Percentiles rank a stretch among this genome's conserved stretches.
Evolutionary conservation across 2,888 invertebrate species (phyloP).

Genomic region (Matsumyia berberina): DNA sequence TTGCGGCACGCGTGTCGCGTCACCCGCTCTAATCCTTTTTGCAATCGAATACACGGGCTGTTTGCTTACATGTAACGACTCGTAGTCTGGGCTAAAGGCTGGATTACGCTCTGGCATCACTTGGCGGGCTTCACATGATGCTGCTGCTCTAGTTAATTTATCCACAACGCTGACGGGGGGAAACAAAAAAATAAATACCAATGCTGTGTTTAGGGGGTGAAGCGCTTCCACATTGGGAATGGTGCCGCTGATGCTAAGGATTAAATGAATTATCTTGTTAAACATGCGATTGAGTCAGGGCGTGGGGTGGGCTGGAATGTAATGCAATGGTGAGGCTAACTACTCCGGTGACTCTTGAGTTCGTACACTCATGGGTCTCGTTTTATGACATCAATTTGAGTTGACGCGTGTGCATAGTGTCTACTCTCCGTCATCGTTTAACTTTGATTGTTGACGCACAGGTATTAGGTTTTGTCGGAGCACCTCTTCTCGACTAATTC

Average conservation of each 20-base stretch:
- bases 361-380: not conserved
- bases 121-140: constrained; percentile 31
- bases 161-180: not conserved
- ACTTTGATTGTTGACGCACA: constrained; percentile 20
- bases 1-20: not conserved
- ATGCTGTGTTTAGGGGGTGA: constrained; percentile 26
- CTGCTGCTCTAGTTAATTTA: constrained; percentile 31
- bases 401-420: constrained; percentile 29
- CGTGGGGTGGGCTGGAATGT: not conserved
- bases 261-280: constrained; percentile 65
- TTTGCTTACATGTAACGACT: constrained; percentile 23
- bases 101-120: constrained; percentile 31
- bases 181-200: constrained; percentile 4
- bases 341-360: constrained; percentile 1
- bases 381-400: constrained; percentile 49
- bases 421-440: constrained; percentile 2
- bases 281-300: constrained; percentile 59
- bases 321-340: constrained; percentile 20
- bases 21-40: constrained; percentile 37
- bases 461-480: constrained; percentile 1
- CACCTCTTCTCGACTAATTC: constrained; percentile 30
- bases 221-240: constrained; percentile 27
- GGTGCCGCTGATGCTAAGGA: constrained; percentile 52
- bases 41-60: constrained; percentile 34
- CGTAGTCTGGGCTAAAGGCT: constrained; percentile 28